phyloP scores from a whole-genome alignment of 2,888 invertebrate genomes.

The Apoda limacodes region DNA sequence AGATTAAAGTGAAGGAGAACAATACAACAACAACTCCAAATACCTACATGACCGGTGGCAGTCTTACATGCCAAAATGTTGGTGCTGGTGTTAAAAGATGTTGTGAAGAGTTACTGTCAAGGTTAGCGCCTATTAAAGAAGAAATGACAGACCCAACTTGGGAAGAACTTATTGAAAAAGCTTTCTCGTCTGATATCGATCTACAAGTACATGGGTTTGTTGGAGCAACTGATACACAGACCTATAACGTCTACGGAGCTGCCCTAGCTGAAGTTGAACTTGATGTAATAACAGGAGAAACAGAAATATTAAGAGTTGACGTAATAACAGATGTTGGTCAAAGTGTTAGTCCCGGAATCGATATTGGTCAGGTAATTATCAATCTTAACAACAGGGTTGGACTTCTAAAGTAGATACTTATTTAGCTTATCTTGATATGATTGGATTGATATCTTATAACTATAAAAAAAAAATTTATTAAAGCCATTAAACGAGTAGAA shows the following conservation, averaged over 20 bases:
- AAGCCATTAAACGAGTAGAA: too few relatives aligned
- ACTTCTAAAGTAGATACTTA: too few relatives aligned
- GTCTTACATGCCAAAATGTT: conserved; percentile 73
- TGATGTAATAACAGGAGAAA: conserved; percentile 77
- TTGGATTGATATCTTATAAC: too few relatives aligned
- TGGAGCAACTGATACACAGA: conserved; percentile 18
- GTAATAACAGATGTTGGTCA: conserved; percentile 73
- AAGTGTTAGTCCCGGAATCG: conserved; percentile 72
- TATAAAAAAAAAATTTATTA: too few relatives aligned
- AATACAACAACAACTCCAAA: conserved; percentile 74
- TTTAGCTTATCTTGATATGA: too few relatives aligned
- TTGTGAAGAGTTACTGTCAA: conserved; percentile 48
- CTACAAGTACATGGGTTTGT: conserved; percentile 30
- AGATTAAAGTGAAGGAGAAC: conserved; percentile 74
- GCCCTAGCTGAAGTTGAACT: conserved; percentile 75
- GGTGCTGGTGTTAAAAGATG: conserved; percentile 60
- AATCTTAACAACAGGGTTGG: too few relatives aligned
- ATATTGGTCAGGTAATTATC: conserved; percentile 74
- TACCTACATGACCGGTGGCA: conserved; percentile 72
- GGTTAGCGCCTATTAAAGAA: conserved; percentile 46
- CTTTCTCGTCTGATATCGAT: conserved; percentile 28
- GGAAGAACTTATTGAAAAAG: conserved; percentile 55
- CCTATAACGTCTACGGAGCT: conserved; percentile 58
- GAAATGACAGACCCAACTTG: conserved; percentile 47
- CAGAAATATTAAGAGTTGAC: conserved; percentile 68